Evolutionary conservation across 2,113 vertebrate species (phyloP), one percentile per base, ranked within the genome.

Genomic region (Acrocephalus kingi): DNA sequence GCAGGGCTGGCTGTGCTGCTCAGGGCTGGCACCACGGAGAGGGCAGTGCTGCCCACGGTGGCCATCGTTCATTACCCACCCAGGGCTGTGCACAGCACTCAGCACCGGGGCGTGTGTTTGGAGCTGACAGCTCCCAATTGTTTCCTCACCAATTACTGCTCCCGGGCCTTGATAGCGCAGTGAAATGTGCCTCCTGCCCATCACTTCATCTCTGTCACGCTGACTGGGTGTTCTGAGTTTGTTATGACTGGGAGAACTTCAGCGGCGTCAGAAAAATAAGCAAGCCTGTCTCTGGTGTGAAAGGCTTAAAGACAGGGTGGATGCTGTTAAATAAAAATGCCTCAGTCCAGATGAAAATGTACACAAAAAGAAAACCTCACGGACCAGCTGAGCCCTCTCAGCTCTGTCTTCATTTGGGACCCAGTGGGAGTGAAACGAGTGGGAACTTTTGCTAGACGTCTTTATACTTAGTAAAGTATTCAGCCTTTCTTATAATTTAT

Each of bases 131-230:
- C 95, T 95, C 91, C 67, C 90, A 72, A 93, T 96, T 96, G 96
- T 95, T 97, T 96, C 94, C 95, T 90, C 93, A 85, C 93, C 93
- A 93, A 96, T 95, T 96, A 96, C 93, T 43, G 59, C 20, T 52
- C 84, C 93, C 77, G 55, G 94, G 94, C 96, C 92, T 79, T 72
- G 93, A 90, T 72, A 87, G 96, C 6, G 25, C 95, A 96, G 91
- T 95, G 96, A 97, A 97, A 98, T 89, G 62, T 95, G 95, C 93
- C 97, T 97, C 96, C 93, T 78, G 69, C 86, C 95, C 90, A 85
- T 97, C 96, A 61, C 97, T 96, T 94, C 92, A 66, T 93, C 94
- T 88, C 86, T 85, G 96, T 98, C 98, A 94, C 51, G 80, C 96
- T 85, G 89, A 7, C 90, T 61, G 91, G 66, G 41, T 79, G 89